Base-by-base conservation (phyloP, 2,113 vertebrate species). In the Elephas maximus region DNA sequence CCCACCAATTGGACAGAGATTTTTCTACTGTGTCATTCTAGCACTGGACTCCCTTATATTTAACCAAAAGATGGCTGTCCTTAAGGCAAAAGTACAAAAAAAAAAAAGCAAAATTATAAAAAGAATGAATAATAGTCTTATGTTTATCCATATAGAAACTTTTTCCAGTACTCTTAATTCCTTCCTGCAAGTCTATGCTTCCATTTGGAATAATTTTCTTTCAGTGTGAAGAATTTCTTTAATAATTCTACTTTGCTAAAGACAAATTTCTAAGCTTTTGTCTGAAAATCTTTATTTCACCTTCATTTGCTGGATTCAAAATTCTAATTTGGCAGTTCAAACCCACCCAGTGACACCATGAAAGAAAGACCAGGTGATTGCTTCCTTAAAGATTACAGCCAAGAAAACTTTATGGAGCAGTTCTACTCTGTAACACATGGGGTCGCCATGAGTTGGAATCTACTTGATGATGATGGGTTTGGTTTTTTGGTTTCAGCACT, bases 201-300 rank as follows among this genome's bases (percentile, higher is more conserved):
- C 11, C n/a, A 63, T 84, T n/a, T 92, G 69, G 24, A 53, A 80
- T 88, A 37, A 24, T 51, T 94, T 86, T 83, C 51, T 87, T 90
- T 93, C 45, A 85, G 24, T 44, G 65, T 80, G 24, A 57, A 95
- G n/a, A 94, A 30, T 28, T 88, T 76, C 14, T 79, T 91, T 23
- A 97, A 26, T 86, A 82, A 41, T 23, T 83, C 77, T 92, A 53
- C 4, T 91, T 37, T 51, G 8, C 79, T 63, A 44, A 57, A 95
- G 41, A 87, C 24, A 80, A 62, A 62, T 96, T 94, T 88, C 5
- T 88, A 86, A 91, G 51, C 74, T 86, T 90, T 94, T 78, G 76
- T 90, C 69, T 95, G 91, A 83, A 92, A 87, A 92, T 81, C 53
- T 93, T 88, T 90, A 79, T 93, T 95, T 96, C 6, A 87, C 44